A percentile compares a stretch with the other conserved stretches of the same genome.
phyloP scores from a whole-genome alignment of 2,113 vertebrate genomes.

The Miniopterus natalensis region DNA sequence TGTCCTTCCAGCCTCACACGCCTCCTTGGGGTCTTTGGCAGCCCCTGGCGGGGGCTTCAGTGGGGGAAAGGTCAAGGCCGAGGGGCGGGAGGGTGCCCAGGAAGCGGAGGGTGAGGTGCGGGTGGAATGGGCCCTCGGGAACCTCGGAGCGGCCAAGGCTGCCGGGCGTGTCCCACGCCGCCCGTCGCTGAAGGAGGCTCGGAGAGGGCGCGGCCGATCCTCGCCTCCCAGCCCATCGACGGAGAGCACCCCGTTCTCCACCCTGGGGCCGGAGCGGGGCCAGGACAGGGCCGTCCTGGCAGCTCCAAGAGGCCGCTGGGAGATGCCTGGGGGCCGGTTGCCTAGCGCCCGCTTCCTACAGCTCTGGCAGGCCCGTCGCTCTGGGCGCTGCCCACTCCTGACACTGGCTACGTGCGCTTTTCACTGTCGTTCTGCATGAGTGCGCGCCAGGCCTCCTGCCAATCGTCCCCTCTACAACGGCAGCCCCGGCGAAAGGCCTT shows the following conservation, averaged over 20 bases:
- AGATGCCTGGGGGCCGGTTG: constrained; percentile 90
- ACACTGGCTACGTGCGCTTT: constrained; percentile 90
- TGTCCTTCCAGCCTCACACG: too few relatives aligned
- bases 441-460: constrained; percentile 90
- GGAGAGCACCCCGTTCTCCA: background rate
- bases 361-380: constrained; percentile 88
- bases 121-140: background rate
- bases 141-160: background rate
- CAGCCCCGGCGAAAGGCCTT: constrained; percentile 88
- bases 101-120: background rate
- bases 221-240: background rate
- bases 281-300: constrained; percentile 88
- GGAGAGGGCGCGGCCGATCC: background rate
- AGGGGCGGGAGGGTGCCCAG: accelerated
- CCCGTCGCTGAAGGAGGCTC: background rate
- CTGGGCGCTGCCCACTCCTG: constrained; percentile 91
- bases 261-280: constrained; percentile 86
- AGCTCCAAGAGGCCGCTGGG: constrained; percentile 85
- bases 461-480: constrained; percentile 88
- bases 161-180: background rate
- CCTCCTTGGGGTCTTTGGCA: too few relatives aligned
- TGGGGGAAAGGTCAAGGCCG: accelerated
- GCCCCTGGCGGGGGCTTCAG: background rate
- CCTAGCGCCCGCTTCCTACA: constrained; percentile 90
- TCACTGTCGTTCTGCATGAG: constrained; percentile 91